phyloP scores from a whole-genome alignment of 2,888 invertebrate genomes.

The Chymomyza caudatula region DNA sequence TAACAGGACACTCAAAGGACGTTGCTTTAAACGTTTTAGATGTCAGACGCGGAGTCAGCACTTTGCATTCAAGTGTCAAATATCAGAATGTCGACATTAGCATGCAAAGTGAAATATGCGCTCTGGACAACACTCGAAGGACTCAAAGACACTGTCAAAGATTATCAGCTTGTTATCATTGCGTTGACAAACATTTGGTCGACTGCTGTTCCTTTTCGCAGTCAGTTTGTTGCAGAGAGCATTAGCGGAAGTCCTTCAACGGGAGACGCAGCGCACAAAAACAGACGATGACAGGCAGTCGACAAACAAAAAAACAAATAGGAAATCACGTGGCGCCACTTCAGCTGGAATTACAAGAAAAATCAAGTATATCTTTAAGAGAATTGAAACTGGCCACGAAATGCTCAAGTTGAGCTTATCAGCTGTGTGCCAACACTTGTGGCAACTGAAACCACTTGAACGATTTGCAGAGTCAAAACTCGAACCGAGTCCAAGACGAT shows the following conservation, averaged over 20 bases:
- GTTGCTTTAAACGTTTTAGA: neutral
- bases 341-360: neutral
- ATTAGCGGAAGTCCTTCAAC: neutral
- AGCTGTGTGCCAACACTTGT: neutral
- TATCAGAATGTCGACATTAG: neutral
- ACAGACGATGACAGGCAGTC: neutral
- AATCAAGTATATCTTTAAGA: neutral
- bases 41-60: neutral
- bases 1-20: neutral
- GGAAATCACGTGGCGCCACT: conserved; percentile 1
- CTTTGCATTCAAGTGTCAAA: neutral
- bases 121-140: neutral
- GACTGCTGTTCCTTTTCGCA: neutral
- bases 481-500: neutral
- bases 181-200: neutral
- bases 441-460: neutral
- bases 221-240: neutral
- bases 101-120: neutral
- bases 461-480: neutral
- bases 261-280: neutral
- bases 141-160: neutral
- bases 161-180: conserved; percentile 7
- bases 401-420: neutral
- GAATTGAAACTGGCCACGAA: neutral
- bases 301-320: neutral